Base-by-base conservation (phyloP, 2,797 vertebrate species). In the Dicrostonyx torquatus region DNA sequence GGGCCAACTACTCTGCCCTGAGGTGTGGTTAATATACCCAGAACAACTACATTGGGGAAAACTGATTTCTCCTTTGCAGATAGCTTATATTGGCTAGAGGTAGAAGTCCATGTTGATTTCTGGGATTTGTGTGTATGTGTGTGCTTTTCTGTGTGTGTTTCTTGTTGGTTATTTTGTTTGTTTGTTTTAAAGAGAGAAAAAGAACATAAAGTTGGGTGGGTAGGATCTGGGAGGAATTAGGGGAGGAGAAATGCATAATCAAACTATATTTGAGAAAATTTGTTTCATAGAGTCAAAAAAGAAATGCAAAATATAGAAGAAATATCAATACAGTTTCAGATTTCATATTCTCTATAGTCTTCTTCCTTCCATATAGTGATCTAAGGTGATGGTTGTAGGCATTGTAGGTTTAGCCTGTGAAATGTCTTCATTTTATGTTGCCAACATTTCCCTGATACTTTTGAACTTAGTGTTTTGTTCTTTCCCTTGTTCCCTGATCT, bases 351-450 rank as follows among this genome's bases (percentile, higher is more conserved):
- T 94, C 37, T 92, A 10, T n/a, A 86, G 24, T 86, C 4, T 92
- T 48, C 43, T 90, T 90, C 20, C 20, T 53, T 94, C 43, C 0
- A 12, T 91, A 87, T 37, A 85, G 17, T 97, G 72, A 55, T 29
- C 24, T 91, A 43, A 80, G 43, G 72, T 87, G 37, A 95, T 31
- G 62, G 29, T 90, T 95, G 94, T 26, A 92, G 60, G 45, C 53
- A 83, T 22, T 87, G 17, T 29, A 86, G 24, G 22, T 77, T 92
- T 94, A 83, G 62, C 77, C 68, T 86, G 15, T 9, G 48, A 18
- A 93, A 10, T 93, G 14, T 95, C 79, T 70, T 70, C 40, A 83
- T 92, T 97, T 94, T 37, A 11, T 94, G 1, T 97, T 97, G 58
- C 31, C 78, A 87, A 0, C 9, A 24, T 91, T 94, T 75, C 55